phyloP scores from a whole-genome alignment of 2,888 invertebrate genomes.

The Fissipunctia ypsillon region DNA sequence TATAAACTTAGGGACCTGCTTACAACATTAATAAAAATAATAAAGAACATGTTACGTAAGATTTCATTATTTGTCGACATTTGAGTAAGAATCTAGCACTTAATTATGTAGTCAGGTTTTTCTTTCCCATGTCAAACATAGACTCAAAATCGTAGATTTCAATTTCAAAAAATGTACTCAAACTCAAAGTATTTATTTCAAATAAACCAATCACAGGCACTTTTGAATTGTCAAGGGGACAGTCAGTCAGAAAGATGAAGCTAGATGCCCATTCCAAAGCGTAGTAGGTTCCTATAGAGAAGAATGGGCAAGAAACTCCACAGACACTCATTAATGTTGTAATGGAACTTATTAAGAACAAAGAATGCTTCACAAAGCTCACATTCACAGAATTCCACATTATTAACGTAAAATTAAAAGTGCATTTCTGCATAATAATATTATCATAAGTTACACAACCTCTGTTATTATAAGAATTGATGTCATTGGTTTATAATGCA shows the following conservation, averaged over 20 bases:
- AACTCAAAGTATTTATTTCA: too few species aligned
- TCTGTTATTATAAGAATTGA: slow-evolving; percentile 1
- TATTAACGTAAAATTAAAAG: background rate
- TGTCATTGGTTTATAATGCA: slow-evolving; percentile 22
- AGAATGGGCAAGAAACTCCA: too few species aligned
- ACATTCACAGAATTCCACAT: background rate
- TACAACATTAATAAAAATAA: too few species aligned
- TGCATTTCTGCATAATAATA: slow-evolving; percentile 10
- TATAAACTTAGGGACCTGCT: background rate
- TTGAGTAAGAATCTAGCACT: background rate
- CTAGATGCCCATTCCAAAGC: too few species aligned
- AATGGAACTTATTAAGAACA: background rate
- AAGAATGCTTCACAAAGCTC: background rate
- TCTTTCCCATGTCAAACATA: background rate
- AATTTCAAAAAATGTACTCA: too few species aligned
- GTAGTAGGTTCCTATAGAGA: too few species aligned
- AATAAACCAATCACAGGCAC: too few species aligned
- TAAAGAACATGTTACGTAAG: too few species aligned
- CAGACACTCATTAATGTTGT: too few species aligned
- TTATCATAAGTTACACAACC: slow-evolving; percentile 1
- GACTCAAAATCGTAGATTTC: too few species aligned
- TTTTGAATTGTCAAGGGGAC: too few species aligned
- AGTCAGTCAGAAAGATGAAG: too few species aligned
- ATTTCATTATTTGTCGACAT: background rate
- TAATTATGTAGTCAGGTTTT: background rate